phyloP scores from a whole-genome alignment of 2,113 vertebrate genomes.

The Tautogolabrus adspersus region DNA sequence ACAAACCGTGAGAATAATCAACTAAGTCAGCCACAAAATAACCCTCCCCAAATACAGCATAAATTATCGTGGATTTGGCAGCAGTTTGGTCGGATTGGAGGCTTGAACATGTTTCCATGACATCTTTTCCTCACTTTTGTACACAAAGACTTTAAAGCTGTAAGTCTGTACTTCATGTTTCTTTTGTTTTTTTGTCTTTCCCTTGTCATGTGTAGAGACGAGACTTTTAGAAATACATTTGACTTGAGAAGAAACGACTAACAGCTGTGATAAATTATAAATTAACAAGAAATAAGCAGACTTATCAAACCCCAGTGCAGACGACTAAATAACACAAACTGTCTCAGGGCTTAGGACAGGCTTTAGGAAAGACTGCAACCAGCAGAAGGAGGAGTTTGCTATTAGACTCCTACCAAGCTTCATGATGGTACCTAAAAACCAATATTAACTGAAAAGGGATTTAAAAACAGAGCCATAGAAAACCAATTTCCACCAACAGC shows the following conservation, averaged over 20 bases:
- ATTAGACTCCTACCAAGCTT: conserved; percentile 38
- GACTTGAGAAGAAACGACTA: conserved; percentile 9
- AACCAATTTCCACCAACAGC: conserved; percentile 51
- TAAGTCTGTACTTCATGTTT: too few relatives aligned
- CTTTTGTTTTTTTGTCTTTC: too few relatives aligned
- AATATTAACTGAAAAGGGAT: conserved; percentile 47
- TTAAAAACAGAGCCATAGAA: conserved; percentile 54
- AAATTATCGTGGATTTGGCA: background rate
- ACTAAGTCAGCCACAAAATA: background rate
- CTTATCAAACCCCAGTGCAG: conserved; percentile 3
- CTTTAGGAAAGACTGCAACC: conserved; percentile 41
- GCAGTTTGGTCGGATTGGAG: background rate
- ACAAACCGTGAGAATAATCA: background rate
- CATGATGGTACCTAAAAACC: conserved; percentile 41
- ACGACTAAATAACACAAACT: background rate
- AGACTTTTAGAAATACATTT: conserved; percentile 15
- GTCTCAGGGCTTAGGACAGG: conserved; percentile 1
- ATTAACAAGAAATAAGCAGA: background rate
- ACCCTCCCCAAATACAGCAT: background rate
- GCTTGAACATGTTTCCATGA: background rate
- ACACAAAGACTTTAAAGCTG: too few relatives aligned
- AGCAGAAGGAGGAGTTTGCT: background rate
- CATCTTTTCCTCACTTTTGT: background rate
- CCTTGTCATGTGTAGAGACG: too few relatives aligned
- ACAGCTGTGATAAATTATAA: background rate